Evolutionary conservation across 2,888 invertebrate genomes (phyloP).

Genomic region (Phymatocera aterrima): DNA sequence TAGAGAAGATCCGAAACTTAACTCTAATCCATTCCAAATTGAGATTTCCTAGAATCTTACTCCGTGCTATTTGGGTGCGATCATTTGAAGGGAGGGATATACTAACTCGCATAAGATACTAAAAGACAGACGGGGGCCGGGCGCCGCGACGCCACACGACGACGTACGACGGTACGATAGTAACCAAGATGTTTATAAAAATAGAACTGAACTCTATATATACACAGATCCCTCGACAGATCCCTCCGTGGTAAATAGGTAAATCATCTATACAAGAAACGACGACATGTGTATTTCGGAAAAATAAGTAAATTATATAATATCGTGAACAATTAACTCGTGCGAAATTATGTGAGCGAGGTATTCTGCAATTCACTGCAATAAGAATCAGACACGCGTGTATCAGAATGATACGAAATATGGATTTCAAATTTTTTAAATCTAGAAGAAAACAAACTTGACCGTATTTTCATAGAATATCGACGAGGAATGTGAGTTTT

Average conservation of each 20-base stretch:
- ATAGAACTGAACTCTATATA: constrained; percentile 33
- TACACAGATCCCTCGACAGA: not conserved
- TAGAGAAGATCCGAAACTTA: not conserved
- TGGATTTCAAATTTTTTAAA: too few relatives aligned
- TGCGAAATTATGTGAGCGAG: too few relatives aligned
- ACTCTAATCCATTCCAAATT: constrained; percentile 34
- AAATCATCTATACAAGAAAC: not conserved
- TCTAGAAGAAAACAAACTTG: too few relatives aligned
- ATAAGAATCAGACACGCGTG: too few relatives aligned
- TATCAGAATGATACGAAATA: too few relatives aligned
- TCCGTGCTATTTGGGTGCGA: constrained; percentile 36
- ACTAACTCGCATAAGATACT: not conserved
- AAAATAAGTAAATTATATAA: not conserved
- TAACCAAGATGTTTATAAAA: not conserved
- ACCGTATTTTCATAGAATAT: too few relatives aligned
- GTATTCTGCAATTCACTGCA: too few relatives aligned
- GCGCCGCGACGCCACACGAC: constrained; percentile 8
- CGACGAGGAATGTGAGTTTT: too few relatives aligned
- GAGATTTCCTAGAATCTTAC: constrained; percentile 36
- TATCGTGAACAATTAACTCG: not conserved
- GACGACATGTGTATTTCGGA: not conserved
- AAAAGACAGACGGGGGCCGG: constrained; percentile 40
- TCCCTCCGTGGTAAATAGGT: not conserved
- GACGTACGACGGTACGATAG: not conserved
- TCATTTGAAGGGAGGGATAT: not conserved